Evolutionary conservation across 2,113 vertebrate genomes (phyloP).

Genomic region (Aegithalos caudatus): DNA sequence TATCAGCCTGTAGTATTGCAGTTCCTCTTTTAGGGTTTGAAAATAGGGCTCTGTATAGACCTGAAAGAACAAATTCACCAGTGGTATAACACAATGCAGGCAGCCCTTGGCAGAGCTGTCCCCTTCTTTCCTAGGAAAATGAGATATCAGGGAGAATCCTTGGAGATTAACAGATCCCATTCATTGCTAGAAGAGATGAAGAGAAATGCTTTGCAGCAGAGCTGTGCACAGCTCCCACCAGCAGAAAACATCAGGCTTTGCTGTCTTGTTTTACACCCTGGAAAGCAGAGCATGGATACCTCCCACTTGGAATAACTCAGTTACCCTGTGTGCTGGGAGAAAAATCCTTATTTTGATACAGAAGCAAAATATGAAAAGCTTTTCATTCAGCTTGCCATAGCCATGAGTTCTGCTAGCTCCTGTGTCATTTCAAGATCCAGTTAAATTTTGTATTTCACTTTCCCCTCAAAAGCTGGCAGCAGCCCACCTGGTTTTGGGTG

Average conservation of each 20-base stretch:
- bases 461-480: neutral
- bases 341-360: neutral
- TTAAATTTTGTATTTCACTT: neutral
- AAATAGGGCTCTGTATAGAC: neutral
- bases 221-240: neutral
- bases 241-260: neutral
- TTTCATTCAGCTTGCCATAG: neutral
- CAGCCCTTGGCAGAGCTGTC: neutral
- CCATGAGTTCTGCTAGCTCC: accelerated
- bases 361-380: neutral
- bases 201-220: neutral
- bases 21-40: neutral
- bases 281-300: neutral
- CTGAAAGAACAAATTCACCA: neutral
- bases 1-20: neutral
- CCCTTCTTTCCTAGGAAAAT: neutral
- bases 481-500: neutral
- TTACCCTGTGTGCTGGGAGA: neutral
- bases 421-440: neutral
- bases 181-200: neutral
- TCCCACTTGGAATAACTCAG: neutral
- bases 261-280: neutral
- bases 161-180: neutral
- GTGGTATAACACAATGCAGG: neutral
- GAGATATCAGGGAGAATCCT: neutral